Conservation (phyloP, 1,140 invertebrate genomes). For the Drusus annulatus region DNA sequence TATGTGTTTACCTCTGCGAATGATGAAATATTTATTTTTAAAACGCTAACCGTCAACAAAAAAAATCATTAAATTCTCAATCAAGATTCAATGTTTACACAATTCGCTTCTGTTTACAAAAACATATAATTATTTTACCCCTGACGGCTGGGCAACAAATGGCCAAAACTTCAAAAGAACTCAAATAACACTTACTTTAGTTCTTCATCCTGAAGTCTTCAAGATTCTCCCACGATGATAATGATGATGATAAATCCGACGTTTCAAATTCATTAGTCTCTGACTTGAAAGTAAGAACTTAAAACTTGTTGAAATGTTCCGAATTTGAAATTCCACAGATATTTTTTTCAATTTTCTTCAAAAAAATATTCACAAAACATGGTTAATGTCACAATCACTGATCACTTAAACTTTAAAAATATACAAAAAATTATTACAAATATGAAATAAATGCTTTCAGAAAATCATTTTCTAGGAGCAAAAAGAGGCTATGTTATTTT, state of each 20-base stretch:
- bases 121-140: neutral
- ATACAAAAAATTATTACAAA: no score
- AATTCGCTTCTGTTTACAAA: neutral
- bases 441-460: no score
- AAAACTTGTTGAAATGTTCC: neutral
- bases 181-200: constrained; percentile 2
- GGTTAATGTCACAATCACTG: no score
- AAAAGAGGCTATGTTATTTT: no score
- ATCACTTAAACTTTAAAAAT: no score
- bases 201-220: neutral
- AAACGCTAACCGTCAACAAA: constrained; percentile 9
- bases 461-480: no score
- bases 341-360: neutral
- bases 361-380: no score
- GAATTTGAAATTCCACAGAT: neutral
- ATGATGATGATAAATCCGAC: neutral
- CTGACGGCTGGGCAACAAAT: neutral
- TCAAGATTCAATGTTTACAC: constrained; percentile 7
- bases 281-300: neutral
- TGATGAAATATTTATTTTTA: neutral
- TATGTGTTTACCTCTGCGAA: no score
- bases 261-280: constrained; percentile 2
- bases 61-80: neutral
- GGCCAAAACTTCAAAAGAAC: neutral
- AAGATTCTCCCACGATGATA: neutral